Evolutionary conservation across 2,888 invertebrate species (phyloP), one percentile per base, ranked within the genome.

Genomic region (Aproaerema taeniolella): DNA sequence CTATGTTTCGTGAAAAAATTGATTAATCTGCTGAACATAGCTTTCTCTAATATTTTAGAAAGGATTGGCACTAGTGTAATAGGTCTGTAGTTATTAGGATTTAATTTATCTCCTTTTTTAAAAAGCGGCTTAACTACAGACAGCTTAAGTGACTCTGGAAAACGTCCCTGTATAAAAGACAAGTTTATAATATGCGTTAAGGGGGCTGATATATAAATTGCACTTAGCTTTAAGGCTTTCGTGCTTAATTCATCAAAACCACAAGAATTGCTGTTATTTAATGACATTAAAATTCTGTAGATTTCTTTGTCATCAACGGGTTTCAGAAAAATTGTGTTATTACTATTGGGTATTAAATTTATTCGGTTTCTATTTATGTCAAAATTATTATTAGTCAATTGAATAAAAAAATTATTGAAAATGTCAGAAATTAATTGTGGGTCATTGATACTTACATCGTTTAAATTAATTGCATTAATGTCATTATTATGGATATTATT

Each of bases 161-260:
- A 41, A 14, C 10, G 9, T 9, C 31, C 31, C 9, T 31, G 11
- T 9, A 1, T 16, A 14, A 31, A 31, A 16, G 31, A 16, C 2
- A 16, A 15, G 7, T 31, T 31, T 16, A 31, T 31, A 2, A 31
- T 3, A 16, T 31, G 31, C 2, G 31, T 11, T 9, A 31, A 12
- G 1, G 31, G 31, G 16, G 9, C 10, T 9, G 11, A 14, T 9
- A 31, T 3, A 7, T n/a, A 5, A 2, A n/a, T 9, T 10, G 31
- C 31, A 11, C 16, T 11, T 14, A 31, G 15, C 17, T 43, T 43
- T 7, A 43, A 11, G 3, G 38, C 20, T 9, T 33, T 38, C 5
- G 43, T 43, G 1, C n/a, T 38, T 8, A 43, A 38, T 7, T 38
- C 29, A 13, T 43, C 40, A 31, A 32, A 34, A 1, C 40, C 40